phyloP scores from a whole-genome alignment of 2,797 vertebrate genomes.

The Benthosema pterotum region DNA sequence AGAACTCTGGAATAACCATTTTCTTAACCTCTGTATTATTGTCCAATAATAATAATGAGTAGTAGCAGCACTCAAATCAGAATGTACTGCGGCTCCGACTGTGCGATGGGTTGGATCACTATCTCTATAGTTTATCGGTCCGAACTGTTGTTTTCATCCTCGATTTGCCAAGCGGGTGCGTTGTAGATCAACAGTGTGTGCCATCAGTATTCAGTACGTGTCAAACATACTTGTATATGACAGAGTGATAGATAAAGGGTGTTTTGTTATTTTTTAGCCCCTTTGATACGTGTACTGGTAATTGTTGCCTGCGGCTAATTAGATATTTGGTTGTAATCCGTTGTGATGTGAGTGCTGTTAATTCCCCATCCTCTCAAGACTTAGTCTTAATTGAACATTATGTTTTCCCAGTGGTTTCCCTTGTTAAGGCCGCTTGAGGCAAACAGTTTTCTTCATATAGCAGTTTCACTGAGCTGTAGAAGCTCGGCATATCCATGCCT shows the following conservation, averaged over 20 bases:
- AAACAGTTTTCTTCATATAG: conserved; percentile 51
- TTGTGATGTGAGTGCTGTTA: conserved; percentile 53
- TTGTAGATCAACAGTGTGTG: no score
- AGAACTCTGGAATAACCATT: no score
- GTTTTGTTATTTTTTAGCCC: conserved; percentile 16
- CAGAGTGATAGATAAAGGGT: not conserved
- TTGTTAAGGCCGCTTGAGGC: conserved; percentile 46
- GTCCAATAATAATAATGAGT: no score
- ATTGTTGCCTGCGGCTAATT: conserved; percentile 50
- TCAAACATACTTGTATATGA: not conserved
- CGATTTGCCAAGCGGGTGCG: no score
- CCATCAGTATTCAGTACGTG: no score
- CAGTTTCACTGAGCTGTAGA: conserved; percentile 66
- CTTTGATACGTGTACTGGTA: conserved; percentile 20
- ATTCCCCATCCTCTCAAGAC: conserved; percentile 48
- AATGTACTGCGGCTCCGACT: no score
- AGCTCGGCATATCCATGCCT: conserved; percentile 17
- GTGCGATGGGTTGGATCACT: conserved; percentile 4
- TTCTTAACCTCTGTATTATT: no score
- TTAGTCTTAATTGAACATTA: conserved; percentile 56
- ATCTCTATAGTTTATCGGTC: conserved; percentile 23
- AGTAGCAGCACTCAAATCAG: no score
- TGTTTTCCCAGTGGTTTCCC: conserved; percentile 38
- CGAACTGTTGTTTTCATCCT: conserved; percentile 13
- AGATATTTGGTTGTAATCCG: conserved; percentile 56